phyloP scores from a whole-genome alignment of 2,888 invertebrate species.

The Agrilus mali region DNA sequence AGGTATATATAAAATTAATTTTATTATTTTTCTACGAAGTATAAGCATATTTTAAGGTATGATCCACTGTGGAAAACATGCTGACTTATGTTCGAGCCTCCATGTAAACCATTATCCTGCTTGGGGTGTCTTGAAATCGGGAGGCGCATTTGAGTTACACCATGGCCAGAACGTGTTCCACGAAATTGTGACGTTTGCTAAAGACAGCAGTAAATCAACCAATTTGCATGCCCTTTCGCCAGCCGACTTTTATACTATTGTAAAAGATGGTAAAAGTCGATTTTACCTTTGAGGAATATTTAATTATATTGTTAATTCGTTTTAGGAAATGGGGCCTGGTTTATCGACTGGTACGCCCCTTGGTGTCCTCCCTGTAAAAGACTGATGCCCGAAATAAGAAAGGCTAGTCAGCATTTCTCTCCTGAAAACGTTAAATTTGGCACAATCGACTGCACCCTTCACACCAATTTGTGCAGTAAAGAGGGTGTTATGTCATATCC shows the following conservation, averaged over 20 bases:
- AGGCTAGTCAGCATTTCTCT: conserved; percentile 41
- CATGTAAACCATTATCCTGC: conserved; percentile 49
- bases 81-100: conserved; percentile 43
- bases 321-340: conserved; percentile 39
- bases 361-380: conserved; percentile 68
- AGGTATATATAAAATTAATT: conserved; percentile 24
- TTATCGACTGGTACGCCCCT: conserved; percentile 66
- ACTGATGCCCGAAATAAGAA: conserved; percentile 53
- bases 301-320: conserved; percentile 1
- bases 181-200: conserved; percentile 49
- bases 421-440: conserved; percentile 42
- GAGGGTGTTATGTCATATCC: conserved; percentile 55
- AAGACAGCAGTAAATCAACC: conserved; percentile 42
- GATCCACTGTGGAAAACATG: conserved; percentile 46
- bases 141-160: conserved; percentile 63
- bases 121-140: conserved; percentile 61
- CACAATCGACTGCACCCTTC: conserved; percentile 55
- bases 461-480: conserved; percentile 42
- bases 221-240: conserved; percentile 50
- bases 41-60: conserved; percentile 36
- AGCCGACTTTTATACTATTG: conserved; percentile 45
- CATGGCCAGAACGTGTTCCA: conserved; percentile 48
- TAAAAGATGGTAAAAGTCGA: conserved; percentile 34
- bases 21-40: background rate
- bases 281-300: background rate